phyloP scores from a whole-genome alignment of 2,113 vertebrate species.

The Notarius lentiginosus region DNA sequence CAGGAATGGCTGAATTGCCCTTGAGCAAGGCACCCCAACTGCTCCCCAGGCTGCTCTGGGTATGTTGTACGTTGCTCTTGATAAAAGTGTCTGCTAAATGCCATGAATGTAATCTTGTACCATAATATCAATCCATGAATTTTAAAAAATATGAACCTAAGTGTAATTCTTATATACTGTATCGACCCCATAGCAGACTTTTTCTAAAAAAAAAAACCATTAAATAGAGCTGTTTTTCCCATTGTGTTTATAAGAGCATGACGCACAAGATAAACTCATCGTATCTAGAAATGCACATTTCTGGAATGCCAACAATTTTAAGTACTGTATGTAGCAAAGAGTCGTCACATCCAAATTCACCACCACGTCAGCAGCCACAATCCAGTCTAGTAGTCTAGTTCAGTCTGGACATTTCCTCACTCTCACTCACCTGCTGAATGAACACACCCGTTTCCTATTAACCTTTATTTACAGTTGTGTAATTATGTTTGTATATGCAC shows the following conservation, averaged over 20 bases:
- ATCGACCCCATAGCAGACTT: background rate
- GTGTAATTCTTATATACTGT: background rate
- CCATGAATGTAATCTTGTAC: no score
- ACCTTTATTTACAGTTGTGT: background rate
- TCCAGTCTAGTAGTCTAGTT: background rate
- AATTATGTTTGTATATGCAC: background rate
- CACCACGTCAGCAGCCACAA: background rate
- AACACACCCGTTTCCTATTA: background rate
- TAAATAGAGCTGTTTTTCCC: background rate
- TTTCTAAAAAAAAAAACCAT: background rate
- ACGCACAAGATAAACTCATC: background rate
- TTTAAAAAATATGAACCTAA: background rate
- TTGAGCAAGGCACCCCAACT: no score
- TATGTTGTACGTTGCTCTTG: no score
- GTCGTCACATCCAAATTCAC: background rate
- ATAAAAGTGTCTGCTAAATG: no score
- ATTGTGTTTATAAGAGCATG: background rate
- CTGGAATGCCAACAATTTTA: background rate
- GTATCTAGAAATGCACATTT: background rate
- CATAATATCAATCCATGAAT: background rate
- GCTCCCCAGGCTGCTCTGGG: no score
- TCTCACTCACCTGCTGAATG: background rate
- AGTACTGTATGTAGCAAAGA: background rate
- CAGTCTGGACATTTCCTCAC: background rate
- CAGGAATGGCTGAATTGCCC: no score